These are phyloP conservation scores for Chelonoidis abingdonii DNA, from an alignment of 2,113 vertebrate species.

Conservation along the genomic window DNA sequence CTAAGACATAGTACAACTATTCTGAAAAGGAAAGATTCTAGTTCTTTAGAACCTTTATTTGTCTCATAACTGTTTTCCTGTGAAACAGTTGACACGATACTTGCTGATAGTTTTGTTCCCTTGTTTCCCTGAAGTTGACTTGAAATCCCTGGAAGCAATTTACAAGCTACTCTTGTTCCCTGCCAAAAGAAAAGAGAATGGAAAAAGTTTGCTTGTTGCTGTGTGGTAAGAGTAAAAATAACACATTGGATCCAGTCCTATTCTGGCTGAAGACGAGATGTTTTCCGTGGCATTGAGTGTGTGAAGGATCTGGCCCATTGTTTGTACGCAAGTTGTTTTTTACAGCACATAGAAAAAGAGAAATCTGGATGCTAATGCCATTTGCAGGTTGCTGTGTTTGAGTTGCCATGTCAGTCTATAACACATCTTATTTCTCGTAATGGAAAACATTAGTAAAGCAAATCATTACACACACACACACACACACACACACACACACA, in stretches of 20 bases:
- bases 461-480: background rate
- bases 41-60: conserved; percentile 47
- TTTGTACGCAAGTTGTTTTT: rapidly evolving
- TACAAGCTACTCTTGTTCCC: conserved; percentile 69
- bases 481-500: too few species aligned
- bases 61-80: conserved; percentile 46
- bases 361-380: background rate
- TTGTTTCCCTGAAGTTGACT: conserved; percentile 37
- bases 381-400: rapidly evolving
- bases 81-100: conserved; percentile 54
- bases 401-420: background rate
- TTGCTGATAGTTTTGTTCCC: conserved; percentile 69
- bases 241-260: background rate
- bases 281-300: background rate
- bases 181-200: conserved; percentile 44
- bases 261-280: background rate
- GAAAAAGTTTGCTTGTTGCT: conserved; percentile 58
- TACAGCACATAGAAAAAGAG: background rate
- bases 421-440: background rate
- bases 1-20: conserved; percentile 55
- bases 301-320: background rate
- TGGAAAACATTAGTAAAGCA: background rate
- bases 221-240: conserved; percentile 18
- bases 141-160: conserved; percentile 70
- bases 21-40: conserved; percentile 57